These are phyloP conservation scores for Acipenser oxyrinchus DNA, from an alignment of 2,797 vertebrate genomes.

Conservation along the genomic window DNA sequence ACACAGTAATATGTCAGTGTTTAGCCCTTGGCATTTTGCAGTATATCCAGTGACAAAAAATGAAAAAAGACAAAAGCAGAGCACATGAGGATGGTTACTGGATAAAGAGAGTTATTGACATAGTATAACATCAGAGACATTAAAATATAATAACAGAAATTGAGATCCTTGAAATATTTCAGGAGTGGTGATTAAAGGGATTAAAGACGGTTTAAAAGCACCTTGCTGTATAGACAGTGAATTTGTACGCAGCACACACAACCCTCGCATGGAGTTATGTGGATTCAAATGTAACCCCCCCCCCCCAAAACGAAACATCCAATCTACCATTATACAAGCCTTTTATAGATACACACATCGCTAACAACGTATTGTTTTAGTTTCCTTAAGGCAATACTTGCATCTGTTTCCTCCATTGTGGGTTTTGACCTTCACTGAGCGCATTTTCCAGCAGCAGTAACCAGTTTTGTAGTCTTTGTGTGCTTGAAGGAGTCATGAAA, in stretches of 20 bases:
- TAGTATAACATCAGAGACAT: too few relatives aligned
- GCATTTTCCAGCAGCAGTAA: slow-evolving; percentile 72
- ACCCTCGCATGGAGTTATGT: background rate
- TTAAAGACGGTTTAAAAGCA: too few relatives aligned
- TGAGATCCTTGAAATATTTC: too few relatives aligned
- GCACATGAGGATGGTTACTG: too few relatives aligned
- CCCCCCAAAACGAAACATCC: slow-evolving; percentile 22
- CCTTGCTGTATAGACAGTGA: too few relatives aligned
- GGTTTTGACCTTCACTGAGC: slow-evolving; percentile 67
- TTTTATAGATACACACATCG: slow-evolving; percentile 43
- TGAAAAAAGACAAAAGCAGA: too few relatives aligned
- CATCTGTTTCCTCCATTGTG: slow-evolving; percentile 55
- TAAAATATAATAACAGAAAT: too few relatives aligned
- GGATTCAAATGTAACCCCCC: slow-evolving; percentile 5
- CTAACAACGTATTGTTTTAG: slow-evolving; percentile 56
- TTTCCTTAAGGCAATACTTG: slow-evolving; percentile 60
- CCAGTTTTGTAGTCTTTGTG: slow-evolving; percentile 86
- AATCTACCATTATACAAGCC: slow-evolving; percentile 38
- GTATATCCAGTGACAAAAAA: too few relatives aligned
- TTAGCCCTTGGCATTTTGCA: slow-evolving; percentile 44
- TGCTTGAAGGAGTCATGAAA: slow-evolving; percentile 92
- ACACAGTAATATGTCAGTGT: slow-evolving; percentile 48
- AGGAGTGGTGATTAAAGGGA: too few relatives aligned
- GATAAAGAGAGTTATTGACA: too few relatives aligned
- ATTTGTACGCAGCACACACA: too few relatives aligned